A percentile compares a stretch with the other conserved stretches of the same genome.
phyloP scores from a whole-genome alignment of 2,888 invertebrate species.

The Campaea margaritaria region DNA sequence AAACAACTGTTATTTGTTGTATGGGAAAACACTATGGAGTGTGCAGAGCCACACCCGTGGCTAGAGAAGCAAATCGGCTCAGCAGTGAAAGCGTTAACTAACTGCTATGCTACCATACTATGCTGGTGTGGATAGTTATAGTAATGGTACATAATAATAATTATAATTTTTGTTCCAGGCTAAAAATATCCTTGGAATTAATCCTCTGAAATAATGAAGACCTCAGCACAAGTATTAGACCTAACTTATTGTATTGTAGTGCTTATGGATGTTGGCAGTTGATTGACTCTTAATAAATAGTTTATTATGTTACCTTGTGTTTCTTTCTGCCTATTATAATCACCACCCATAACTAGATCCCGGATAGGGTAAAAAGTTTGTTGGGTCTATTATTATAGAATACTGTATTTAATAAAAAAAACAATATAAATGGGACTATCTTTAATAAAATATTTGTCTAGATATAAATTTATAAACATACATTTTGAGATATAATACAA shows the following conservation, averaged over 20 bases:
- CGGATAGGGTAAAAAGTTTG: too few species aligned
- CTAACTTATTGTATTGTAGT: conserved; percentile 20
- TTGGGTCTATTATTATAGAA: neutral
- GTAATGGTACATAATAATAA: too few species aligned
- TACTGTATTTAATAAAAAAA: neutral
- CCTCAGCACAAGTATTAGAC: conserved; percentile 24
- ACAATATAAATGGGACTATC: conserved; percentile 47
- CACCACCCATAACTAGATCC: neutral
- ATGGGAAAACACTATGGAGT: too few species aligned
- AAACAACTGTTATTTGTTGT: too few species aligned
- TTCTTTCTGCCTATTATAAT: neutral
- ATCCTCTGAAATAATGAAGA: conserved; percentile 66
- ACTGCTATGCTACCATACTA: too few species aligned
- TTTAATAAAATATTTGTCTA: conserved; percentile 65
- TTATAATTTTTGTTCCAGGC: conserved; percentile 61
- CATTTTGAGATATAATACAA: conserved; percentile 39
- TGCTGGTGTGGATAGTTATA: too few species aligned
- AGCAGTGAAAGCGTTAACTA: too few species aligned
- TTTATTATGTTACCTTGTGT: conserved; percentile 2
- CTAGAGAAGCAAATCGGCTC: too few species aligned
- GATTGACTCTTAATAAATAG: conserved; percentile 29
- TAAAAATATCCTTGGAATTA: conserved; percentile 79
- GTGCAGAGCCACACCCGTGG: neutral
- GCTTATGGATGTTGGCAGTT: conserved; percentile 13
- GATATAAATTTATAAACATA: conserved; percentile 68